Evolutionary conservation across 1,140 invertebrate species (phyloP), one percentile per base, ranked within the genome.

Genomic region (Saccostrea cuccullata): DNA sequence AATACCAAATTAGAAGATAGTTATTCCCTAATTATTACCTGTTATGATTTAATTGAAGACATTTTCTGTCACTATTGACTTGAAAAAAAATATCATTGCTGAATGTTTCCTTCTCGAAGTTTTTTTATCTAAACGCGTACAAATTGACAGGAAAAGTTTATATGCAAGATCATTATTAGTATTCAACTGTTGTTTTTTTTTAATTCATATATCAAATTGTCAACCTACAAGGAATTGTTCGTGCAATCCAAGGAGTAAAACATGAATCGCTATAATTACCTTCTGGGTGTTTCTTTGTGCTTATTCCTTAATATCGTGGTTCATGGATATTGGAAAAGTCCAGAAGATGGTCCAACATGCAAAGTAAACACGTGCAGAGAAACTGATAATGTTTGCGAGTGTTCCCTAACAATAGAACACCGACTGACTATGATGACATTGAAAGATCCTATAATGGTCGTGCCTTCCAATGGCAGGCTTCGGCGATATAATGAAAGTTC

Each of bases 381-480:
- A 82, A 40, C 17, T 17, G 73, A 82, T 60, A 2, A 3, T 20
- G 58, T 55, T 36, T 93, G 92, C 36, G 91, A 93, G 56, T 91
- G 90, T 26, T 90, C 85, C 88, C 86, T 93, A 40, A 87, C 60
- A 17, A 36, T 93, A 26, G 88, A 91, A 15, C 67, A 90, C 30
- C 26, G 56, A 2, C 20, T 92, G 56, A 92, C 92, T 17, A 93
- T 47, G 47, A 47, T 47, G 47, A 47, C 47, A 47, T 47, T 47
- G 9, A 55, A 88, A 9, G 56, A 82, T 17, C 86, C 82, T 30
- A 47, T 47, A 11, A 85, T 90, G 13, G 84, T 91, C 0, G 58
- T 84, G 23, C 83, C 90, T 2, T 12, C 26, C 0, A 60, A 86
- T 20, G 92, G 92, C 6, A 23, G 70, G 9, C 87, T 92, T 47